Percentiles rank a stretch among this genome's conserved stretches.
phyloP scores from a whole-genome alignment of 2,888 invertebrate species.

The Suillia variegata region DNA sequence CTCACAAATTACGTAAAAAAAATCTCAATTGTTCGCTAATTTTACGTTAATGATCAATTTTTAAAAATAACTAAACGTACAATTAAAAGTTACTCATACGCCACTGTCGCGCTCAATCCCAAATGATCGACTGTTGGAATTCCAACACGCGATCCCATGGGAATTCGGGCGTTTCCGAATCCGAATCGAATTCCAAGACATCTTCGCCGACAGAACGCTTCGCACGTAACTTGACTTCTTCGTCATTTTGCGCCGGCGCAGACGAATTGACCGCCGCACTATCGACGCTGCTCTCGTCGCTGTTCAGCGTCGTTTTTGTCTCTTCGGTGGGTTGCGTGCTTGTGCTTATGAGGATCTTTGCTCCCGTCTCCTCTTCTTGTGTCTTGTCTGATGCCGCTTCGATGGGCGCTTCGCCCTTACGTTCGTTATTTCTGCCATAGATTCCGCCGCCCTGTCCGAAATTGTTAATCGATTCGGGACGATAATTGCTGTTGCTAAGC shows the following conservation, averaged over 20 bases:
- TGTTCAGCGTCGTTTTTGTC: slow-evolving; percentile 30
- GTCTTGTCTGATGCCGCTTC: slow-evolving; percentile 48
- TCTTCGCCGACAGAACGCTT: slow-evolving; percentile 45
- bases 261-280: slow-evolving; percentile 16
- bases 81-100: neutral
- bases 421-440: slow-evolving; percentile 58
- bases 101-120: slow-evolving; percentile 64
- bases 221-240: neutral
- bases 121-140: slow-evolving; percentile 70
- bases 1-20: neutral
- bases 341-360: slow-evolving; percentile 34
- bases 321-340: slow-evolving; percentile 42
- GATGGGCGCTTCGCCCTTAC: slow-evolving; percentile 54
- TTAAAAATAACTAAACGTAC: neutral
- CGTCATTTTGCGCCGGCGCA: slow-evolving; percentile 10
- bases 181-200: slow-evolving; percentile 33
- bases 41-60: neutral
- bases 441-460: slow-evolving; percentile 53
- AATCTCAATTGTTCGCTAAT: slow-evolving; percentile 8
- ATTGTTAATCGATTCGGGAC: slow-evolving; percentile 52
- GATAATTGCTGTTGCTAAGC: slow-evolving; percentile 36
- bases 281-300: slow-evolving; percentile 23
- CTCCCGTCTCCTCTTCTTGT: slow-evolving; percentile 39
- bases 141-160: slow-evolving; percentile 80
- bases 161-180: slow-evolving; percentile 68